phyloP scores from a whole-genome alignment of 2,113 vertebrate genomes.

The Pithys albifrons region DNA sequence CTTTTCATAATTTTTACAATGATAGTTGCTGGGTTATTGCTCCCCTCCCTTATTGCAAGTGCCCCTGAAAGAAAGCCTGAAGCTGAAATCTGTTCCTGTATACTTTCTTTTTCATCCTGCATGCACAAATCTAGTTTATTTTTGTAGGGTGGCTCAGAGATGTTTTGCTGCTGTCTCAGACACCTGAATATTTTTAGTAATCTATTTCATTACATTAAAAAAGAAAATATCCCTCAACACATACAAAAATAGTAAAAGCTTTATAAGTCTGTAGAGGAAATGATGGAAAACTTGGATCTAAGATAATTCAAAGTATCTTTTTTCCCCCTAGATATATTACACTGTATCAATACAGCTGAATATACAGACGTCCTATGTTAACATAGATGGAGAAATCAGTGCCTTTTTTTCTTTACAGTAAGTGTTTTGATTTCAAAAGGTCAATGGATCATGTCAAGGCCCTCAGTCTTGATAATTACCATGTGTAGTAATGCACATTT shows the following conservation, averaged over 20 bases:
- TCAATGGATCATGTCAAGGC: conserved; percentile 38
- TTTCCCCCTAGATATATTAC: background rate
- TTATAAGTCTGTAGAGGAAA: background rate
- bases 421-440: conserved; percentile 69
- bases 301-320: background rate
- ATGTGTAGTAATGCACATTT: conserved; percentile 65
- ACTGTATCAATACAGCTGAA: background rate
- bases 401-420: background rate
- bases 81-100: conserved; percentile 30
- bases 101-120: conserved; percentile 16
- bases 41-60: background rate
- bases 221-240: conserved; percentile 14
- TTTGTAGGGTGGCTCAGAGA: conserved; percentile 10
- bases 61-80: conserved; percentile 10
- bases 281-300: background rate
- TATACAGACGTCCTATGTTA: background rate
- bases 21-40: conserved; percentile 31
- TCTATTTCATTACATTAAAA: conserved; percentile 29
- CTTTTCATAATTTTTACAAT: conserved; percentile 65
- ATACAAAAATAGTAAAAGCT: background rate
- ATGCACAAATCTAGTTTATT: background rate
- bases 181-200: conserved; percentile 58
- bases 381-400: background rate
- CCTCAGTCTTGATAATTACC: conserved; percentile 65
- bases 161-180: conserved; percentile 41